Conservation (phyloP, 2,113 vertebrate genomes). For the Callopanchax toddi region DNA sequence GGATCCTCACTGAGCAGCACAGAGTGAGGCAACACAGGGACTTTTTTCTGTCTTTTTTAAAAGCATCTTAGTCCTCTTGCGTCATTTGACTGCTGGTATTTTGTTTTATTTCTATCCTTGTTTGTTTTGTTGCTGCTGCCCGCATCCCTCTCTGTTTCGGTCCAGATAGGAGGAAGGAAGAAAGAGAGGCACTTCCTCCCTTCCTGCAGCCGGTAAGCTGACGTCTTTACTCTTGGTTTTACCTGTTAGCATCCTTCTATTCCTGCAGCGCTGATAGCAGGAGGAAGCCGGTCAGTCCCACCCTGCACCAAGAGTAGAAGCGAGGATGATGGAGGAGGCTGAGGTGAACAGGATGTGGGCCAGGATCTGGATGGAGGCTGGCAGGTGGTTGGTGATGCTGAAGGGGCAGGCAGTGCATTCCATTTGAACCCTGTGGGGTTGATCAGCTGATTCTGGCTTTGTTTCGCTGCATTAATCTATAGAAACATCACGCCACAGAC, state of each 20-base stretch:
- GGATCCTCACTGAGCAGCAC: conserved; percentile 51
- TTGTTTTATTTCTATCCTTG: conserved; percentile 4
- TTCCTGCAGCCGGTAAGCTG: conserved; percentile 78
- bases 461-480: conserved; percentile 71
- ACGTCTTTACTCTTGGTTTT: conserved; percentile 10
- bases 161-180: conserved; percentile 58
- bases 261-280: not conserved
- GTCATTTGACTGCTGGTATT: conserved; percentile 12
- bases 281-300: conserved; percentile 28
- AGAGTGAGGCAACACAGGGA: conserved; percentile 44
- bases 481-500: conserved; percentile 39
- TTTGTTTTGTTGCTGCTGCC: conserved; percentile 54
- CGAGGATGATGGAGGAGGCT: conserved; percentile 45
- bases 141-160: conserved; percentile 53
- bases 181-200: conserved; percentile 60
- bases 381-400: conserved; percentile 16
- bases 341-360: conserved; percentile 32
- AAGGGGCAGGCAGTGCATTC: conserved; percentile 26
- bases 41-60: conserved; percentile 13
- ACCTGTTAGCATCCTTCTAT: conserved; percentile 10
- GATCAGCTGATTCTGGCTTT: conserved; percentile 66
- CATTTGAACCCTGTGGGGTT: conserved; percentile 36
- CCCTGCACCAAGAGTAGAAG: conserved; percentile 46
- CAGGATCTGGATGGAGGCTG: conserved; percentile 28
- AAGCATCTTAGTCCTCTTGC: conserved; percentile 3